These are phyloP conservation scores for Cynoglossus semilaevis DNA, from an alignment of 2,113 vertebrate genomes.

Conservation along the genomic window DNA sequence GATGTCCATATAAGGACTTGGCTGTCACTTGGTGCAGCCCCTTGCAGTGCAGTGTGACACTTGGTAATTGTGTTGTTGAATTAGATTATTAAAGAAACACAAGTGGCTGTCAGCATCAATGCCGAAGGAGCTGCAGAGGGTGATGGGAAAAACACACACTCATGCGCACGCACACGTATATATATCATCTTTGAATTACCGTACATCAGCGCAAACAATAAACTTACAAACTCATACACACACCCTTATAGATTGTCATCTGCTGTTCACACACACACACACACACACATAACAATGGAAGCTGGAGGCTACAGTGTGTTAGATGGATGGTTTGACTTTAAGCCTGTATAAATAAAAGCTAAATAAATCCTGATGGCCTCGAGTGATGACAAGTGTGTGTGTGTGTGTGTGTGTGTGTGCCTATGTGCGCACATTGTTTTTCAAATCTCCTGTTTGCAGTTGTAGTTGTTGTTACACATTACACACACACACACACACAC, in stretches of 20 bases:
- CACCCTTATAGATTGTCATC: no score
- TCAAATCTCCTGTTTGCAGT: slow-evolving; percentile 17
- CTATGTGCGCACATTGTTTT: slow-evolving; percentile 32
- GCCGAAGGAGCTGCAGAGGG: slow-evolving; percentile 50
- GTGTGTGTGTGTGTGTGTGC: slow-evolving; percentile 33
- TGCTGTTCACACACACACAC: slow-evolving; percentile 31
- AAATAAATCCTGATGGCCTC: slow-evolving; percentile 69
- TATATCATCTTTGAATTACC: slow-evolving; percentile 31
- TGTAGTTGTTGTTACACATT: not conserved
- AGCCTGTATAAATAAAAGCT: slow-evolving; percentile 73
- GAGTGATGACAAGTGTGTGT: slow-evolving; percentile 53
- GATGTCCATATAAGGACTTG: not conserved
- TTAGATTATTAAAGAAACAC: slow-evolving; percentile 72
- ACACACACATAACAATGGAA: slow-evolving; percentile 57
- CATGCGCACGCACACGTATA: slow-evolving; percentile 12
- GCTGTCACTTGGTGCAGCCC: not conserved
- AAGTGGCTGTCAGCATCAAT: slow-evolving; percentile 50
- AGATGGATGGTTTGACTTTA: slow-evolving; percentile 72
- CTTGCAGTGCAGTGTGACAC: slow-evolving; percentile 55
- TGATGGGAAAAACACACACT: slow-evolving; percentile 48
- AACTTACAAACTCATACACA: slow-evolving; percentile 51
- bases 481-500: slow-evolving; percentile 14
- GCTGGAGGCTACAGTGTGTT: slow-evolving; percentile 58
- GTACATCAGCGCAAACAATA: slow-evolving; percentile 57
- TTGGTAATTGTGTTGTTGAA: slow-evolving; percentile 72